Base-by-base conservation (phyloP, 2,113 vertebrate genomes). In the Hypocryptadius cinnamomeus region DNA sequence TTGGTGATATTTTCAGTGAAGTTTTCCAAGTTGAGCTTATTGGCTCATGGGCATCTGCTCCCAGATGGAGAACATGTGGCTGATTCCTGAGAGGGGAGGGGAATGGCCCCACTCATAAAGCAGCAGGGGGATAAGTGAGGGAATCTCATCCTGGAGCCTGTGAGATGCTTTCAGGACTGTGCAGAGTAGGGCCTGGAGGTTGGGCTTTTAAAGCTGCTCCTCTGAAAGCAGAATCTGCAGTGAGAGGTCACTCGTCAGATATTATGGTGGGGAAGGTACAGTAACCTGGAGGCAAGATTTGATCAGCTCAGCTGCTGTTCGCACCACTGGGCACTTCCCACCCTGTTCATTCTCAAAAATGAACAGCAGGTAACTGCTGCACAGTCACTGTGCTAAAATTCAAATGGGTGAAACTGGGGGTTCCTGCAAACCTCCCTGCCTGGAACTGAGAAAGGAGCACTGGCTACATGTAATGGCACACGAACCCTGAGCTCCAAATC, bases 21-120 rank as follows among this genome's bases (percentile, higher is more conserved):
- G 84, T 93, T 95, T 93, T 93, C 89, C 91, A 94, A 94, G 92
- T 28, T 42, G 84, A 94, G 93, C 68, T 87, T 92, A 82, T 87
- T 95, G 89, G 94, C 89, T 94, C 48, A 6, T 69, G 84, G 95
- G 89, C 85, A 93, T 95, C 94, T 89, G 78, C 53, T 96, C 89
- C 91, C 95, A 93, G 95, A 92, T 95, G 94, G 92, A 83, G 92
- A 96, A 94, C 95, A 95, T 91, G 92, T 96, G 95, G 84, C 87
- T 0, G 6, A 33, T 87, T 92, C 81, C 94, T 92, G 61, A 9
- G 2, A 68, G 48, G 73, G 86, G 66, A 89, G 74, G 48, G 89
- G 81, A 95, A 42, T 1, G 13, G 92, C 81, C 59, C 50, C 0
- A 9, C 61, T 93, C 84, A 20, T 85, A 93, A 94, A 85, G 87